Base-by-base conservation (phyloP, 2,888 invertebrate genomes). In the Epistrophe eligans region DNA sequence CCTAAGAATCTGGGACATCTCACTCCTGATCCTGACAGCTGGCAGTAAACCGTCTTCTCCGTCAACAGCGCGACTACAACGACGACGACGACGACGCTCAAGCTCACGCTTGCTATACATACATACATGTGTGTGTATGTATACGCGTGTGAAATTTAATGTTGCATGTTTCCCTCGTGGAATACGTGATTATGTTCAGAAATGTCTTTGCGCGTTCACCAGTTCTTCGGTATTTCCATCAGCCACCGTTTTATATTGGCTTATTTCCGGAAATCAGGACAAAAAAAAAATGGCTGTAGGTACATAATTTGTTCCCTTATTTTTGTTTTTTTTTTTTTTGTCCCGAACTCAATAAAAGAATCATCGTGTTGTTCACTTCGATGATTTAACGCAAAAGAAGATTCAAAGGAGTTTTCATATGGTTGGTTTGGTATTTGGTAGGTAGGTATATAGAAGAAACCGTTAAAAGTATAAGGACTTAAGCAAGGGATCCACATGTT, bases 181-280 rank as follows among this genome's bases (percentile, higher is more conserved):
- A 74, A 74, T 85, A 85, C 85, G 85, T 85, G 85, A 85, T 85
- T 79, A 79, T 79, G 76, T 76, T 84, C 64, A 38, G 55, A 82
- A 85, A 85, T 82, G 70, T 76, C 58, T 77, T 81, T 73, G 48
- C 77, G 48, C 58, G 64, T 45, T 64, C 17, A 19, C 50, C 45
- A 58, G 70, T 66, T 55, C 70, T 55, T 24, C 13, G 60, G 45
- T 11, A 43, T 43, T 9, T 40, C 50, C 55, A n/a, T 15, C n/a
- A 28, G 48, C 38, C 15, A 32, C 45, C 43, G 7, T 57, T 67
- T 38, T 32, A 73, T 43, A 70, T 74, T 77, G 71, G 77, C 24
- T 77, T 55, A 71, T 70, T 72, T 77, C 52, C 52, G 40, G 55
- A 70, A 70, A 55, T 55, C 52, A 70, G 40, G 55, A 70, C 38